Percentiles rank a stretch among this genome's conserved stretches.
phyloP scores from a whole-genome alignment of 1,140 invertebrate genomes.

The Maconellicoccus hirsutus region DNA sequence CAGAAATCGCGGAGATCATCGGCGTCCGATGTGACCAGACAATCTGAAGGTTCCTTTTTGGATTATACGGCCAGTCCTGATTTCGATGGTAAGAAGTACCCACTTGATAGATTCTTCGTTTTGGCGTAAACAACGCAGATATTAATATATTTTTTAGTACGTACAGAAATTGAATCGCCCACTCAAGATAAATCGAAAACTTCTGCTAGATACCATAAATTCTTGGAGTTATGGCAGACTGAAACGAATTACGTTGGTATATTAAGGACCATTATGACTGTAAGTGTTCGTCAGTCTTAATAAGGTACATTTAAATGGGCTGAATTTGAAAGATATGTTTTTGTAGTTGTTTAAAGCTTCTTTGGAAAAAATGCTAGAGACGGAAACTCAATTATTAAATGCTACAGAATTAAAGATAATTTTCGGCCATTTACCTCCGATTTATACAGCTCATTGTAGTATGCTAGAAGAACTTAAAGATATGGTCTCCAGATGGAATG shows the following conservation, averaged over 20 bases:
- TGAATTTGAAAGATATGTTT: neutral
- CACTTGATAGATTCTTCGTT: slow-evolving; percentile 38
- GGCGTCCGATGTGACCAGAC: slow-evolving; percentile 55
- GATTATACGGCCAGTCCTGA: slow-evolving; percentile 68
- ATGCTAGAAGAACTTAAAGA: slow-evolving; percentile 67
- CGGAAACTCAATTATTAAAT: slow-evolving; percentile 63
- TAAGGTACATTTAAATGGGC: neutral
- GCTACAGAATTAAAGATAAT: slow-evolving; percentile 89
- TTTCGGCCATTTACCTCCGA: slow-evolving; percentile 89
- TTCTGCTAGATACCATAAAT: slow-evolving; percentile 68
- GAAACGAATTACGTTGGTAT: slow-evolving; percentile 95
- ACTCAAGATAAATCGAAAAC: neutral
- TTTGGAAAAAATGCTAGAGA: slow-evolving; percentile 71
- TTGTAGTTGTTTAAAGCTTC: slow-evolving; percentile 82
- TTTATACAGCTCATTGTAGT: slow-evolving; percentile 79
- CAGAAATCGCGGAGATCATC: slow-evolving; percentile 61
- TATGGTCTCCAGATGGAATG: slow-evolving; percentile 60
- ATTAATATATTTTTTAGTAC: no score
- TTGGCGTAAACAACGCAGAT: neutral
- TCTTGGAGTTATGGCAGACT: slow-evolving; percentile 87
- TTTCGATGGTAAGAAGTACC: slow-evolving; percentile 37
- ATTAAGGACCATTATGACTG: slow-evolving; percentile 79
- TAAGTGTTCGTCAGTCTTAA: slow-evolving; percentile 40
- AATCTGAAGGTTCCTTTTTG: slow-evolving; percentile 72
- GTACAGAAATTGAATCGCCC: neutral